Base-by-base conservation (phyloP, 2,888 invertebrate species). In the Agrypnus murinus region DNA sequence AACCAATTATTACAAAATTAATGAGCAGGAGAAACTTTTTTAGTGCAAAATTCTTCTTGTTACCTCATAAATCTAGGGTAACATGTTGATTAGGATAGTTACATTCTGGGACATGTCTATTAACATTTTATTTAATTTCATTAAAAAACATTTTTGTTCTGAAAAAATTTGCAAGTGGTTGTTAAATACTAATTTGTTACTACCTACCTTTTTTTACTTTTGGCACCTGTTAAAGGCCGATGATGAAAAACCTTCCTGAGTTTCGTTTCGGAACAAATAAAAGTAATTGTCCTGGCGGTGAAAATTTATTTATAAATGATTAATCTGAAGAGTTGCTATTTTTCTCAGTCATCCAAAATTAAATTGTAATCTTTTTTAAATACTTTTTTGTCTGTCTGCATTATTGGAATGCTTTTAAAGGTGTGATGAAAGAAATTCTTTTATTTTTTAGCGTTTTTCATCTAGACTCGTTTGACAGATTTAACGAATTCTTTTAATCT, bases 291-390 rank as follows among this genome's bases (percentile, higher is more conserved):
- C n/a, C n/a, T n/a, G n/a, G n/a, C 2, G 5, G 12, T 9, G 4
- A 40, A n/a, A 4, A 12, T 40, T 40, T 14, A 43, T 43, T 43
- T 19, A 46, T 19, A 10, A 46, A 25, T 25, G 25, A 25, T 25
- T 25, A 25, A 25, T 25, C 5, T 25, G 2, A 15, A 19, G 19
- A 6, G n/a, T n/a, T n/a, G 9, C 4, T 2, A 3, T 25, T 25
- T 5, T 25, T 25, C 31, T 2, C 1, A 12, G n/a, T 50, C 6
- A 3, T 50, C 6, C 4, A 50, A 25, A 17, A 50, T 50, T 31
- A 31, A 50, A 31, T 50, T 50, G 50, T 50, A 50, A 32, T 50
- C n/a, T n/a, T n/a, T n/a, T n/a, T n/a, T n/a, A n/a, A n/a, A n/a
- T n/a, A n/a, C n/a, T n/a, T 50, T 50, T 48, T 48, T 48, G 8